These are phyloP conservation scores for Hesperophylax magnus DNA, from an alignment of 1,140 invertebrate genomes.

Conservation along the genomic window DNA sequence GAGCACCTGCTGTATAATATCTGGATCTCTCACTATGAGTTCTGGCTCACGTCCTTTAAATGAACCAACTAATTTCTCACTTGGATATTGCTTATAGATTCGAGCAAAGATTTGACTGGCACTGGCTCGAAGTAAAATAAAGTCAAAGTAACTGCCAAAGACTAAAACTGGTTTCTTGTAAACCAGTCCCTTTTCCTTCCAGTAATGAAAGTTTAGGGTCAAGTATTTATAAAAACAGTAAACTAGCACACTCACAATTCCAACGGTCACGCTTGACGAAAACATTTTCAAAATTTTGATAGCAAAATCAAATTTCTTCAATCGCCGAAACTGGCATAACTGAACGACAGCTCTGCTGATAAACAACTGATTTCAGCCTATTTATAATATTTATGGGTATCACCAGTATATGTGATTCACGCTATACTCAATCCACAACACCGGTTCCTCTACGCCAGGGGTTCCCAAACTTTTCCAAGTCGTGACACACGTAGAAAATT, in stretches of 20 bases:
- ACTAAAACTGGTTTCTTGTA: slow-evolving; percentile 59
- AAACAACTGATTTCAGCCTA: no score
- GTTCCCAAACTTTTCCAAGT: no score
- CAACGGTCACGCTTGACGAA: no score
- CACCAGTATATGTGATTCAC: no score
- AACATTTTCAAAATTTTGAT: no score
- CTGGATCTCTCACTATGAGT: slow-evolving; percentile 69
- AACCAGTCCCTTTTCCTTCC: slow-evolving; percentile 64
- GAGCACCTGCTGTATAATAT: slow-evolving; percentile 69
- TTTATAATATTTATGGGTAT: no score
- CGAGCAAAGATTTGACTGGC: slow-evolving; percentile 46
- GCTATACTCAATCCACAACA: no score
- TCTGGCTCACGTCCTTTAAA: slow-evolving; percentile 65
- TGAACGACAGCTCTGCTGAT: no score
- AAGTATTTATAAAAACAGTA: slow-evolving; percentile 29
- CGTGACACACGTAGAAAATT: no score
- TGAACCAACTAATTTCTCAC: slow-evolving; percentile 61
- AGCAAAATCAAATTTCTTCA: no score
- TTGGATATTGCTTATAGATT: slow-evolving; percentile 57
- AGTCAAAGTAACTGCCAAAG: slow-evolving; percentile 60
- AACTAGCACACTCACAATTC: slow-evolving; percentile 10
- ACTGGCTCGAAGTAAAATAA: slow-evolving; percentile 40
- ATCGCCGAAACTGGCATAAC: no score
- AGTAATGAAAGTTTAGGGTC: slow-evolving; percentile 52
- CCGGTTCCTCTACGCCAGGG: no score